Conservation (phyloP, 2,113 vertebrate genomes). For the Etheostoma cragini region DNA sequence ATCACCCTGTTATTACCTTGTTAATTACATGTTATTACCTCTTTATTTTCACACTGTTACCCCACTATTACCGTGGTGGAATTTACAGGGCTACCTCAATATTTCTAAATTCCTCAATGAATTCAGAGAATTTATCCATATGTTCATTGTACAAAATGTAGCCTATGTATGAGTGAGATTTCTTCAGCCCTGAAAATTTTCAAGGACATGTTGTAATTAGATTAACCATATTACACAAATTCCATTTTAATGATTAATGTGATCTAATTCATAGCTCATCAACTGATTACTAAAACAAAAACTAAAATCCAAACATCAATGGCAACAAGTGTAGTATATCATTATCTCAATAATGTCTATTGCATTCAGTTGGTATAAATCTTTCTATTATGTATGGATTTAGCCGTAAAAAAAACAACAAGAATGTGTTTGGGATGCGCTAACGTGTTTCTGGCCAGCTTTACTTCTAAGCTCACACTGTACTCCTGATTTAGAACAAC, state of each 20-base stretch:
- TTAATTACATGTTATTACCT: no score
- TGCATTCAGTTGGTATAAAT: no score
- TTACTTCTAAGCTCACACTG: conserved; percentile 60
- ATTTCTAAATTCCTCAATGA: neutral
- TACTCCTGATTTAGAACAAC: conserved; percentile 73
- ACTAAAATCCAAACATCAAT: neutral
- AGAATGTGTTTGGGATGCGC: conserved; percentile 14
- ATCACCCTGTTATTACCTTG: no score
- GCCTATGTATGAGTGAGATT: neutral
- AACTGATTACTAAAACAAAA: neutral
- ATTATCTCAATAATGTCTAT: neutral
- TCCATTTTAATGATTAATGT: neutral
- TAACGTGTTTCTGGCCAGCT: conserved; percentile 37
- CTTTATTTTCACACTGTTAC: no score
- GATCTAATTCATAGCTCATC: neutral
- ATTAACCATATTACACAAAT: neutral
- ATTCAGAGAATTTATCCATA: neutral
- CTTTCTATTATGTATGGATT: neutral
- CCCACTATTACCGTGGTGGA: no score
- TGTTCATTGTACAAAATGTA: neutral
- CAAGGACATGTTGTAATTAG: neutral
- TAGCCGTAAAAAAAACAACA: neutral
- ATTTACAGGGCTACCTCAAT: neutral
- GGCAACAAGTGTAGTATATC: neutral
- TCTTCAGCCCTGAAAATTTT: neutral